Base-by-base conservation (phyloP, 2,797 vertebrate species). In the Muraenolepis orangiensis region DNA sequence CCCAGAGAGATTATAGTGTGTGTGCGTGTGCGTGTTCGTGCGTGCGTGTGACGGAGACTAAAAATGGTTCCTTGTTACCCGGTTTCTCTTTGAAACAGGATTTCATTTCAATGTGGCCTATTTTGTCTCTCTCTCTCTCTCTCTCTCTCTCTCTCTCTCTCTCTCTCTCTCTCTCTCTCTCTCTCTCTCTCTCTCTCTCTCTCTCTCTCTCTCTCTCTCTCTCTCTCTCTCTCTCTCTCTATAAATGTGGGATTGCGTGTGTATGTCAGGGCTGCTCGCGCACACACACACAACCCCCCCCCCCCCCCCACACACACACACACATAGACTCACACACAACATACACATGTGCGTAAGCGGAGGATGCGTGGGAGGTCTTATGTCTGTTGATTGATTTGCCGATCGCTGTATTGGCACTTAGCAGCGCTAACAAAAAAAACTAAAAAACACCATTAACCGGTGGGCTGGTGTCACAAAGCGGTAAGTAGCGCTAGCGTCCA, bases 401-500 rank as follows among this genome's bases (percentile, higher is more conserved):
- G 20, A n/a, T 70, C 69, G 68, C 75, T 75, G 29, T 74, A 23
- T 78, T 18, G 72, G 76, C 77, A 69, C 70, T 57, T 51, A 81
- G 76, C 70, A 76, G 57, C 74, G 51, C 80, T 79, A 79, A 80
- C 78, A 79, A 80, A 70, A 79, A 85, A 85, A 80, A 79, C 81
- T 76, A 79, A 80, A 70, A 79, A 85, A 85, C 71, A 75, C 46
- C 73, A 11, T 51, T 20, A 66, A 36, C 74, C 85, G 70, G n/a
- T 82, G 70, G 78, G 74, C 78, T 40, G 69, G 69, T 75, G 68
- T 85, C 73, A 79, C 67, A 61, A 66, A 66, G 78, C 81, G 84
- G 82, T 82, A 77, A 78, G 75, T 71, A 77, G 82, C 80, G 85
- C 46, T 86, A 78, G 80, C 76, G 80, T 89, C 83, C 83, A 89